phyloP scores from a whole-genome alignment of 2,113 vertebrate genomes.

The Boleophthalmus pectinirostris region DNA sequence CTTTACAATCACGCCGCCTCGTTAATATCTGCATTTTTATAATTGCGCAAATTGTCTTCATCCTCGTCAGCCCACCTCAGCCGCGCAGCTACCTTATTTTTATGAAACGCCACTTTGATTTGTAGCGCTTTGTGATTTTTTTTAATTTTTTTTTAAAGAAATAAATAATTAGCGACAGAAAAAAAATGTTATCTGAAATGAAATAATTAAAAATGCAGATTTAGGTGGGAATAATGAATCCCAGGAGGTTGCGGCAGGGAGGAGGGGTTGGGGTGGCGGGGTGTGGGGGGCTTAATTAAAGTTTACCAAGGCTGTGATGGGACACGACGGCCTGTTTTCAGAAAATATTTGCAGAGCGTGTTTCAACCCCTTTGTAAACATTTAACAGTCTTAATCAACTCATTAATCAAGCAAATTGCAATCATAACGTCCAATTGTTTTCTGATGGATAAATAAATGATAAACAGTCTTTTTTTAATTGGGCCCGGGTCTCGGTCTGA shows the following conservation, averaged over 20 bases:
- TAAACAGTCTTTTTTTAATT: conserved; percentile 69
- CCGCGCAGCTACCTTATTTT: conserved; percentile 48
- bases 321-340: conserved; percentile 68
- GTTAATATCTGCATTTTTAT: conserved; percentile 25
- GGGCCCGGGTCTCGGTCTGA: conserved; percentile 52
- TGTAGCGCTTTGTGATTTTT: conserved; percentile 56
- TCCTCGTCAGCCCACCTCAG: conserved; percentile 43
- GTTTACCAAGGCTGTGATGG: conserved; percentile 74
- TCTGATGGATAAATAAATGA: conserved; percentile 75
- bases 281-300: conserved; percentile 76
- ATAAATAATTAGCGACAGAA: conserved; percentile 69
- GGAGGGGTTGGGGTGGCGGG: conserved; percentile 46
- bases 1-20: conserved; percentile 44
- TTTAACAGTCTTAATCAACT: conserved; percentile 78
- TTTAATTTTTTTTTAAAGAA: conserved; percentile 35
- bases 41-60: conserved; percentile 54
- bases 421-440: conserved; percentile 78
- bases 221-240: conserved; percentile 78
- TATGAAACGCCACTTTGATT: conserved; percentile 33
- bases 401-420: conserved; percentile 80
- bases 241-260: conserved; percentile 57
- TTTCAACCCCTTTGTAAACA: conserved; percentile 75
- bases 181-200: conserved; percentile 66
- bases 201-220: conserved; percentile 82
- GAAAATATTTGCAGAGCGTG: conserved; percentile 74